Conservation (phyloP, 2,113 vertebrate genomes). For the Tiliqua scincoides region DNA sequence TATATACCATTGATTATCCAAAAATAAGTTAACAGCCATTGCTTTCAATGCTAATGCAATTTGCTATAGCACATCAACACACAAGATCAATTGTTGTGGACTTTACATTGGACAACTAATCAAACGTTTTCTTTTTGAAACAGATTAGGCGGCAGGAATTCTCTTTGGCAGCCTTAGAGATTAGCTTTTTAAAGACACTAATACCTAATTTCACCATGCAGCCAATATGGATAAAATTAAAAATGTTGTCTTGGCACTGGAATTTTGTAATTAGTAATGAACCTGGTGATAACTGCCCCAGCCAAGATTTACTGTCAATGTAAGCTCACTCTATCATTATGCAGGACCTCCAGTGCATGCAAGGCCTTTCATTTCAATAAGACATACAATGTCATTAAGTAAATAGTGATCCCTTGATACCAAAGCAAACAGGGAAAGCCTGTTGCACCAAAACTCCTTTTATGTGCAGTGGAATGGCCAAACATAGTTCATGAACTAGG, state of each 20-base stretch:
- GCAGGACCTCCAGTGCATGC: not conserved
- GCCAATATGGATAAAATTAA: not conserved
- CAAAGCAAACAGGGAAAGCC: not conserved
- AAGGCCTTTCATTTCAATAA: not conserved
- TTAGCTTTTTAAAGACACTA: not conserved
- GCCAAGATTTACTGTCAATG: not conserved
- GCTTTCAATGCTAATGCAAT: conserved; percentile 15
- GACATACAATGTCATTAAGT: not conserved
- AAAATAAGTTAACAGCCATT: conserved; percentile 29
- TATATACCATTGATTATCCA: conserved; percentile 27
- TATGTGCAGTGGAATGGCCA: not conserved
- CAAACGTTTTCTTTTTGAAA: not conserved
- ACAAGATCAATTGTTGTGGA: not conserved
- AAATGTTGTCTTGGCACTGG: not conserved
- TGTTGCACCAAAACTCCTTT: not conserved
- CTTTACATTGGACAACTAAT: not conserved
- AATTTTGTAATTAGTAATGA: not conserved
- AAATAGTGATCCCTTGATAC: not conserved
- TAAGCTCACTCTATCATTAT: not conserved
- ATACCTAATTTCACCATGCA: not conserved
- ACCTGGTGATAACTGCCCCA: not conserved
- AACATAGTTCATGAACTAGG: not conserved
- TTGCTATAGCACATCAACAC: conserved; percentile 10
- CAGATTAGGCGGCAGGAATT: not conserved
- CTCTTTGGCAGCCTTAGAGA: not conserved